These are phyloP conservation scores for Zosterops borbonicus DNA, from an alignment of 2,113 vertebrate species.

Conservation along the genomic window DNA sequence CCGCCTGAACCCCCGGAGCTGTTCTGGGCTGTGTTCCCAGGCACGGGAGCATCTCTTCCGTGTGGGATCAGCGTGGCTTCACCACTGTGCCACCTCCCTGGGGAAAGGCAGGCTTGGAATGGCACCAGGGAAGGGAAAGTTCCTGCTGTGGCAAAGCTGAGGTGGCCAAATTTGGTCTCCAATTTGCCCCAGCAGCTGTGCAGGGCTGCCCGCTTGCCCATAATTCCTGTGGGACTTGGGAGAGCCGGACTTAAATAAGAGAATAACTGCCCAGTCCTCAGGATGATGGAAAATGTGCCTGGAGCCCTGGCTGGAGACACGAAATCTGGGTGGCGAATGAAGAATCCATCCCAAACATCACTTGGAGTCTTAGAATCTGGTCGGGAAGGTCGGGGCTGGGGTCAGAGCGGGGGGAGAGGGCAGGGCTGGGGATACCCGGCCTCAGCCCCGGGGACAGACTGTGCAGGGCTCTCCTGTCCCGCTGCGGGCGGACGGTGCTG, in stretches of 20 bases:
- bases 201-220: fast-evolving
- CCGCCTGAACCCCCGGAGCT: neutral
- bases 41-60: fast-evolving
- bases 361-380: neutral
- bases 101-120: neutral
- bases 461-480: neutral
- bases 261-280: neutral
- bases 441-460: neutral
- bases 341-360: neutral
- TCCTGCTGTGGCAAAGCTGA: neutral
- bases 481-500: neutral
- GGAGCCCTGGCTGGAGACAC: neutral
- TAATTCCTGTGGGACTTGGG: fast-evolving
- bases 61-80: fast-evolving
- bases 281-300: fast-evolving
- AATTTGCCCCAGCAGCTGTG: neutral
- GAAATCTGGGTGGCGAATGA: neutral
- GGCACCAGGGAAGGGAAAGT: neutral
- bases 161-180: neutral
- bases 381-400: neutral
- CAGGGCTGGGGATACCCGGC: neutral
- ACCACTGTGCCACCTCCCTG: fast-evolving
- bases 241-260: fast-evolving
- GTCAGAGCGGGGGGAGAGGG: neutral
- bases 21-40: neutral